Evolutionary conservation across 2,113 vertebrate genomes (phyloP).

Genomic region (Seriola aureovittata): DNA sequence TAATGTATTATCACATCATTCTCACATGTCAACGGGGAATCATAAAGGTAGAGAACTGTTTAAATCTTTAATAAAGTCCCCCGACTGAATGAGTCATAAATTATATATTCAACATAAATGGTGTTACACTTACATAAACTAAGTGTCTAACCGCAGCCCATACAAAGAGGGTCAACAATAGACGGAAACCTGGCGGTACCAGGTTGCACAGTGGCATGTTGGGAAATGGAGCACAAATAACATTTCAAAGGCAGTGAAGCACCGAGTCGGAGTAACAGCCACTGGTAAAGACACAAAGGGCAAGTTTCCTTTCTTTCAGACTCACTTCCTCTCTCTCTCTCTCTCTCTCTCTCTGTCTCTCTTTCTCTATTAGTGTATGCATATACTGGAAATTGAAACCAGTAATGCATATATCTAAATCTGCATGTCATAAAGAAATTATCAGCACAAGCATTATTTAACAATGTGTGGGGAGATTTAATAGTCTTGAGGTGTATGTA

Average conservation of each 20-base stretch:
- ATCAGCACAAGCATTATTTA: not conserved
- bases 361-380: conserved; percentile 7
- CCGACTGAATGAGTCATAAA: conserved; percentile 11
- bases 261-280: conserved; percentile 24
- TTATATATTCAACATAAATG: conserved; percentile 35
- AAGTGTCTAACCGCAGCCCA: conserved; percentile 5
- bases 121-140: conserved; percentile 32
- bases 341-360: conserved; percentile 30
- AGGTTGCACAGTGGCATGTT: conserved; percentile 55
- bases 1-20: not conserved
- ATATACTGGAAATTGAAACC: conserved; percentile 11
- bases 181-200: conserved; percentile 76
- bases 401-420: not conserved
- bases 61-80: conserved; percentile 1
- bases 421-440: not conserved
- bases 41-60: not conserved
- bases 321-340: conserved; percentile 61
- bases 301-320: conserved; percentile 80
- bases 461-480: not conserved
- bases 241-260: conserved; percentile 68
- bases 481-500: too few species aligned
- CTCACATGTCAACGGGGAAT: not conserved
- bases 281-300: conserved; percentile 66
- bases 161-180: conserved; percentile 77
- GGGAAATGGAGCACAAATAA: conserved; percentile 72